These are phyloP conservation scores for Noctilio leporinus DNA, from an alignment of 2,113 vertebrate species.

Conservation along the genomic window DNA sequence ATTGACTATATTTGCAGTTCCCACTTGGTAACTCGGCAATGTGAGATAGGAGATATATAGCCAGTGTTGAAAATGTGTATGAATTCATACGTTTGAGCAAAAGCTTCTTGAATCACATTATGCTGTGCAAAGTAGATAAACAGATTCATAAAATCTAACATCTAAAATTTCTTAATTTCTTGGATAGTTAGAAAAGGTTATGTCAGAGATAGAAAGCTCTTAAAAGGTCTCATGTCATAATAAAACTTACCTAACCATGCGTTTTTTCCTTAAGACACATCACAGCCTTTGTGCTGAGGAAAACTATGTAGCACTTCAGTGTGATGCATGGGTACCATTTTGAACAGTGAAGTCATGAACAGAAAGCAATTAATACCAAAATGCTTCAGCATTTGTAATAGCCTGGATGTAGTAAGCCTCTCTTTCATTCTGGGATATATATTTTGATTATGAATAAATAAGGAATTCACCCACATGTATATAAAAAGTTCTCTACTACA, in stretches of 20 bases:
- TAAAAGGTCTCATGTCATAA: background rate
- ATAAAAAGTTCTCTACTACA: background rate
- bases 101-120: background rate
- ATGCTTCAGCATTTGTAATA: background rate
- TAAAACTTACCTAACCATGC: background rate
- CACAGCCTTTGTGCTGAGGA: background rate
- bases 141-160: background rate
- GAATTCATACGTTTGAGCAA: background rate
- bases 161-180: background rate
- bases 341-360: background rate
- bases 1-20: background rate
- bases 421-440: background rate
- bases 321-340: background rate
- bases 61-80: background rate
- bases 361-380: background rate
- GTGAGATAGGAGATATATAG: background rate
- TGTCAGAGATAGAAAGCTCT: background rate
- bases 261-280: background rate
- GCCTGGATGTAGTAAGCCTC: background rate
- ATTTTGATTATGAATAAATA: slow-evolving; percentile 1
- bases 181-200: background rate
- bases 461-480: background rate
- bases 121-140: background rate
- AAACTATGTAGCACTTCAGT: background rate
- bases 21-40: background rate